phyloP scores from a whole-genome alignment of 2,113 vertebrate genomes.

The Carassius gibelio region DNA sequence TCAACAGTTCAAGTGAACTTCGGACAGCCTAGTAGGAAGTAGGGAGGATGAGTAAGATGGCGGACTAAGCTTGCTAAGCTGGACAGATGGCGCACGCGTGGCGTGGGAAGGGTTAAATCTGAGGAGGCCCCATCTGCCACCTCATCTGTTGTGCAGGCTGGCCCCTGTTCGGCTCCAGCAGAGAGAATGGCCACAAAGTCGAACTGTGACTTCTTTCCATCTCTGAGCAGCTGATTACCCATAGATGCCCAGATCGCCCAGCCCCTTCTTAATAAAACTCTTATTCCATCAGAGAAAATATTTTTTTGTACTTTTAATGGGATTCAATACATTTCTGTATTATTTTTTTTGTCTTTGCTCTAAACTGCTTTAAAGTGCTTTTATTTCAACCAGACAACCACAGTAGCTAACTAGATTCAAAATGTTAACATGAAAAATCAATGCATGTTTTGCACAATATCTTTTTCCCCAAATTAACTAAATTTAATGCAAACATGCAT shows the following conservation, averaged over 20 bases:
- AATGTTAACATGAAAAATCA: neutral
- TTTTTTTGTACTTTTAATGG: neutral
- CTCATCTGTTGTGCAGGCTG: conserved; percentile 68
- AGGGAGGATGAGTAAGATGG: conserved; percentile 45
- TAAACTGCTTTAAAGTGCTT: neutral
- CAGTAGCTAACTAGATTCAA: neutral
- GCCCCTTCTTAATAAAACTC: neutral
- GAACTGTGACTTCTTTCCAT: conserved; percentile 43
- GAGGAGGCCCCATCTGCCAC: conserved; percentile 73
- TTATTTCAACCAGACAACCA: neutral
- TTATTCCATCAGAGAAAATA: neutral
- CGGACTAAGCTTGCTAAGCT: conserved; percentile 38
- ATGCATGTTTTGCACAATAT: neutral
- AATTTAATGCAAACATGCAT: neutral
- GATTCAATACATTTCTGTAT: neutral
- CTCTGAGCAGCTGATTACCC: conserved; percentile 55
- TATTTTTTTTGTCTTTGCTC: neutral
- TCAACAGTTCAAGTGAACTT: conserved; percentile 1
- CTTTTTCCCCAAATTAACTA: neutral
- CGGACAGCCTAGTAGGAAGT: conserved; percentile 45
- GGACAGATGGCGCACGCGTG: conserved; percentile 64
- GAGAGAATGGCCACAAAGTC: conserved; percentile 44
- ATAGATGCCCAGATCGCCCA: conserved; percentile 44
- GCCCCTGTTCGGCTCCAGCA: conserved; percentile 39
- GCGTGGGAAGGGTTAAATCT: conserved; percentile 77